Base-by-base conservation (phyloP, 2,888 invertebrate species). In the Laspeyria flexula region DNA sequence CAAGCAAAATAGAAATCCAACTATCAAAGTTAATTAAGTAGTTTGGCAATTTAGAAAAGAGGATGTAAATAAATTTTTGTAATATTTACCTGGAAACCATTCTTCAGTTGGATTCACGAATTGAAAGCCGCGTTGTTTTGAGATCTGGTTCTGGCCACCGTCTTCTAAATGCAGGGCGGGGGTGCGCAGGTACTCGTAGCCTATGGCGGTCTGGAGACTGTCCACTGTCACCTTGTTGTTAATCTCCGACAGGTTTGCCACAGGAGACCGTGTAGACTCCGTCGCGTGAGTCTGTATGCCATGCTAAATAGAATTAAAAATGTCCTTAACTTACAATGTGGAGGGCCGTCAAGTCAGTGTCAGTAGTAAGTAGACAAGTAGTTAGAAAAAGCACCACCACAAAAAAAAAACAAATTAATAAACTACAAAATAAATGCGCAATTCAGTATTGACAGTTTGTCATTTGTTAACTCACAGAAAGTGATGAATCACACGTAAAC, bases 271-370 rank as follows among this genome's bases (percentile, higher is more conserved):
- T 12, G 96, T 94, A 39, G 98, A 99, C 65, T 94, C 93, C 1
- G 99, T 98, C 55, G 99, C 98, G 71, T 96, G 97, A 58, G 96
- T 96, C 78, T 95, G 93, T 75, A 98, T 96, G 71, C 96, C 96
- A 75, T 94, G 94, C 96, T 97, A 90, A 67, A 93, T 93, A 81
- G 76, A 86, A 90, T 90, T 90, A 90, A 77, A 78, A 79, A 79
- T 61, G 81, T 67, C 85, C 90, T 90, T 88, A 83, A 78, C 83
- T 67, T 74, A 71, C 63, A 63, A 70, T 69, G 65, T 57, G 77
- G 81, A 74, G 74, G 81, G 77, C 71, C 63, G 29, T 66, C 72
- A 66, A 61, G 43, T 62, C 72, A 73, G 66, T 67, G 64, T 55
- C 61, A 72, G 77, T 65, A 71, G 71, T 73, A 44, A 65, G 63